Base-by-base conservation (phyloP, 2,113 vertebrate species). In the Acinonyx jubatus region DNA sequence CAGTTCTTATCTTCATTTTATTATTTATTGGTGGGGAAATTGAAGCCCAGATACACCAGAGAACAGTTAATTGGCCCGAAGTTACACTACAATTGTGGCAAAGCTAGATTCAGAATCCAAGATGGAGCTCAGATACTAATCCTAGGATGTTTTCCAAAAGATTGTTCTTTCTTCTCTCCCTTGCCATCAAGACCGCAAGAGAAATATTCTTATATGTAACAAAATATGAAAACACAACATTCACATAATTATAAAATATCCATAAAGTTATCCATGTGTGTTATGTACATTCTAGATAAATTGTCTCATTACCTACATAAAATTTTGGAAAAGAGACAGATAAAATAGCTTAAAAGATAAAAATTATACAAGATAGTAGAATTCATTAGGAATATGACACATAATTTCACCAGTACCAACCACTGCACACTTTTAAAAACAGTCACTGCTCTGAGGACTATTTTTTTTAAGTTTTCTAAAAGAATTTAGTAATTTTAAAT, bases 291-390 rank as follows among this genome's bases (percentile, higher is more conserved):
- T 91, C n/a, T 82, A 96, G 74, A 92, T 4, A 96, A 93, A 79
- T 84, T 86, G 87, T 83, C 68, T 83, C 55, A 94, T 93, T 81
- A 66, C 25, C 13, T 94, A 88, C 71, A 63, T 73, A 78, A 96
- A 97, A 95, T 91, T 96, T 92, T 94, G 65, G 85, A 94, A 92
- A 96, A 91, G 18, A 95, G 50, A 94, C 63, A 87, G 71, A 87
- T 73, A 89, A 96, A 96, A 65, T 76, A 79, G 7, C 25, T 87
- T 91, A 71, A 88, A 96, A 95, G 87, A 48, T 83, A 94, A 80
- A 96, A 91, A 87, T 92, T 29, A 90, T 96, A 88, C n/a, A 96
- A 80, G 69, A 80, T 57, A 89, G 61, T 50, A 55, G 81, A 96
- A 97, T 90, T 91, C 71, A 92, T 87, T 89, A 92, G 57, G 29